phyloP scores from a whole-genome alignment of 1,140 invertebrate genomes.

The Microplitis mediator region DNA sequence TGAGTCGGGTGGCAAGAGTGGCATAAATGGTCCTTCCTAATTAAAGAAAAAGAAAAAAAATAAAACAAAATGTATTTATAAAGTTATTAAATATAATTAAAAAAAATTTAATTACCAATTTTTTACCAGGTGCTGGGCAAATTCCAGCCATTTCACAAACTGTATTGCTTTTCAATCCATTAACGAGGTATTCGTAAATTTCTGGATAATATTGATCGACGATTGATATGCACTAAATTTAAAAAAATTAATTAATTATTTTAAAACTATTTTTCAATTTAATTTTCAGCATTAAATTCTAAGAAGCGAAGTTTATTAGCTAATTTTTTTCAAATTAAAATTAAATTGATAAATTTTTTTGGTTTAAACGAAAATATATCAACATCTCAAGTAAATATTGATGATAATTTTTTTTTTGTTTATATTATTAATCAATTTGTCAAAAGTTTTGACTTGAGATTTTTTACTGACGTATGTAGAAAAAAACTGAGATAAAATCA shows the following conservation, averaged over 20 bases:
- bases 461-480: no score
- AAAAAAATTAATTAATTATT: conserved; percentile 20
- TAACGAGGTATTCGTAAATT: conserved; percentile 75
- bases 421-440: no score
- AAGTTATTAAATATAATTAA: background rate
- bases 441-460: no score
- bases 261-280: background rate
- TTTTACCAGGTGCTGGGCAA: conserved; percentile 62
- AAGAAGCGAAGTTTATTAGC: no score
- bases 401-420: no score
- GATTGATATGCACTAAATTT: conserved; percentile 64
- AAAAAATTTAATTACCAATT: background rate
- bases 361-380: no score
- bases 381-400: no score
- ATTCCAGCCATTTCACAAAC: conserved; percentile 75
- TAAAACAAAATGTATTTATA: background rate
- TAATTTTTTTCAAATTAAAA: no score
- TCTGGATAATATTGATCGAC: conserved; percentile 78
- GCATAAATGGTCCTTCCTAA: conserved; percentile 62
- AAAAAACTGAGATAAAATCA: no score
- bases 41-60: conserved; percentile 21
- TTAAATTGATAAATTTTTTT: no score
- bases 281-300: no score
- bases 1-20: conserved; percentile 60
- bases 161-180: conserved; percentile 71